These are phyloP conservation scores for Limosa lapponica DNA, from an alignment of 2,797 vertebrate species.

Conservation along the genomic window DNA sequence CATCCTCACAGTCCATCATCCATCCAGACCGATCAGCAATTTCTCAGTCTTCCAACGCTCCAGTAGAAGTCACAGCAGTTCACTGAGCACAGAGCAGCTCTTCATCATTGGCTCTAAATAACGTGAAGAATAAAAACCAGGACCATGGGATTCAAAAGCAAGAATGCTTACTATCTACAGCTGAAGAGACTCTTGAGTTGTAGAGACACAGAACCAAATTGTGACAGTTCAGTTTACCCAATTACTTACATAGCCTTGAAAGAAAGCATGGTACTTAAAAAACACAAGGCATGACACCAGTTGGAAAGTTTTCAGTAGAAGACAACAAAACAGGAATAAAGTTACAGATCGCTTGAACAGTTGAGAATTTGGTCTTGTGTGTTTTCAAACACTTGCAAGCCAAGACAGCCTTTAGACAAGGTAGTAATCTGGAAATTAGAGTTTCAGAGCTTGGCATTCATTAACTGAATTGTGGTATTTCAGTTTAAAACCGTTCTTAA, in stretches of 20 bases:
- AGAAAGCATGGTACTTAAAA: neutral
- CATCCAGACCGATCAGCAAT: neutral
- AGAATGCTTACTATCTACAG: neutral
- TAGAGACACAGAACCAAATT: neutral
- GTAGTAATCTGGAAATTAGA: neutral
- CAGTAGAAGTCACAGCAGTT: neutral
- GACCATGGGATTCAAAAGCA: neutral
- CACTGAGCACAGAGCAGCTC: neutral
- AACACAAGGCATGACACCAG: neutral
- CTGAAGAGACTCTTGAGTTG: neutral
- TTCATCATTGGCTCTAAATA: neutral
- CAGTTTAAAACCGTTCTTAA: slow-evolving; percentile 50
- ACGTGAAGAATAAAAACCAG: neutral
- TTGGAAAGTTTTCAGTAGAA: neutral
- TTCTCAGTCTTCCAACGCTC: neutral
- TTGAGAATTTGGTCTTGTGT: neutral
- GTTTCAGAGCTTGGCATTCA: neutral
- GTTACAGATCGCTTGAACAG: neutral
- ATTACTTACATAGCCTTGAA: neutral
- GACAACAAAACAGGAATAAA: neutral
- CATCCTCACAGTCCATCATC: neutral
- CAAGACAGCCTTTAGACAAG: neutral
- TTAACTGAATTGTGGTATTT: slow-evolving; percentile 18
- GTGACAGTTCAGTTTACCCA: neutral
- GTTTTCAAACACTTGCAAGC: neutral